Base-by-base conservation (phyloP, 2,888 invertebrate species). In the Heliconius aoede region DNA sequence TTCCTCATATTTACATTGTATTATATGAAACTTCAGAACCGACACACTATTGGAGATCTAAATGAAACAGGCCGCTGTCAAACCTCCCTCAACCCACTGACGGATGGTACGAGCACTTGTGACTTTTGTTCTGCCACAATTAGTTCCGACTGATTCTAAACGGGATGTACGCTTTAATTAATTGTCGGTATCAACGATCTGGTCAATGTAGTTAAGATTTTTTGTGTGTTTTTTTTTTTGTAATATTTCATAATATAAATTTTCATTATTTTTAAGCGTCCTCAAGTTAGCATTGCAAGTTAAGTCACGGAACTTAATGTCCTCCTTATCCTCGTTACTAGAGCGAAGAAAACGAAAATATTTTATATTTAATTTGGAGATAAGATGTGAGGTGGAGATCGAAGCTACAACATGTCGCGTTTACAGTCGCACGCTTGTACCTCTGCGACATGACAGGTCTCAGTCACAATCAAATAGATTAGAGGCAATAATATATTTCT, bases 91-190 rank as follows among this genome's bases (percentile, higher is more conserved):
- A 83, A 81, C 77, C 74, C 26, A 26, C 32, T 83, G 82, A 84
- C 82, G 80, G 80, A 84, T 80, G 81, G 79, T 79, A 80, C n/a
- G n/a, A n/a, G n/a, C n/a, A n/a, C 80, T 80, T 79, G 79, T 79
- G 82, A 83, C 83, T 84, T 83, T 82, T 83, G 83, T 83, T 83
- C 82, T 80, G 69, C 77, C 67, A 75, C 81, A 83, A 84, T 84
- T 84, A 84, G 83, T 83, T 76, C 82, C 76, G 76, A 76, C 76
- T 80, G 78, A 71, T 78, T 76, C 79, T 76, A 79, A 79, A 72
- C 74, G 71, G 80, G 79, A 81, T 78, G 75, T 76, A 72, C 79
- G 26, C 40, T 77, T 72, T 77, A 79, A 79, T 79, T 79, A 78
- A 78, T 78, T 68, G 74, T 72, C 51, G 72, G 74, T 60, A 74